These are phyloP conservation scores for Callopanchax toddi DNA, from an alignment of 2,113 vertebrate species.

Conservation along the genomic window DNA sequence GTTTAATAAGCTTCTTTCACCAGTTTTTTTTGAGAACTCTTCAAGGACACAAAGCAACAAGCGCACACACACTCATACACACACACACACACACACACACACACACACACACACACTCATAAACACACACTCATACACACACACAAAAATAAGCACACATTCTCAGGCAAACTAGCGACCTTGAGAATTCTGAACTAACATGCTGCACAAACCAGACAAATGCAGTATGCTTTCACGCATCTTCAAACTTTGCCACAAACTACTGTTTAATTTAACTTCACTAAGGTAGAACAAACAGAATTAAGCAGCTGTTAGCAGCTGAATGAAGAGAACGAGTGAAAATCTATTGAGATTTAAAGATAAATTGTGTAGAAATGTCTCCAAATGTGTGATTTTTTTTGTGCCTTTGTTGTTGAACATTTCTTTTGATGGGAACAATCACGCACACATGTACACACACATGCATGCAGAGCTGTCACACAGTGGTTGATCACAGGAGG, in stretches of 20 bases:
- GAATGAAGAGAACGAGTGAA: slow-evolving; percentile 8
- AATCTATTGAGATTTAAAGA: neutral
- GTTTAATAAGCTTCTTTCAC: slow-evolving; percentile 61
- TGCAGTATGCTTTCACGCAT: neutral
- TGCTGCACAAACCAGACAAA: slow-evolving; percentile 13
- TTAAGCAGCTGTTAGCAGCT: slow-evolving; percentile 3
- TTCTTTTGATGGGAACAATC: slow-evolving; percentile 16
- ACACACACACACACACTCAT: slow-evolving; percentile 13
- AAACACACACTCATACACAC: slow-evolving; percentile 1
- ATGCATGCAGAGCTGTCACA: slow-evolving; percentile 52
- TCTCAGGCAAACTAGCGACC: slow-evolving; percentile 14
- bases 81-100: slow-evolving; percentile 1
- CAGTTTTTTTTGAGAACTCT: slow-evolving; percentile 32
- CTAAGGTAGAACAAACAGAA: too few relatives aligned
- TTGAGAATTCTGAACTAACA: slow-evolving; percentile 35
- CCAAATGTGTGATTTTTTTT: slow-evolving; percentile 13
- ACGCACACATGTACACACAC: slow-evolving; percentile 7
- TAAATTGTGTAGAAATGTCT: slow-evolving; percentile 6
- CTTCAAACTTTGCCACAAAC: neutral
- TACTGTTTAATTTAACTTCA: too few relatives aligned
- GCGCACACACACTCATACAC: neutral
- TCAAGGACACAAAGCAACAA: slow-evolving; percentile 41
- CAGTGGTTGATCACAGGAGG: slow-evolving; percentile 62
- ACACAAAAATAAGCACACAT: neutral
- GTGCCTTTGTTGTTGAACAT: slow-evolving; percentile 29